Base-by-base conservation (phyloP, 1,140 invertebrate species). In the Teleopsis dalmanni region DNA sequence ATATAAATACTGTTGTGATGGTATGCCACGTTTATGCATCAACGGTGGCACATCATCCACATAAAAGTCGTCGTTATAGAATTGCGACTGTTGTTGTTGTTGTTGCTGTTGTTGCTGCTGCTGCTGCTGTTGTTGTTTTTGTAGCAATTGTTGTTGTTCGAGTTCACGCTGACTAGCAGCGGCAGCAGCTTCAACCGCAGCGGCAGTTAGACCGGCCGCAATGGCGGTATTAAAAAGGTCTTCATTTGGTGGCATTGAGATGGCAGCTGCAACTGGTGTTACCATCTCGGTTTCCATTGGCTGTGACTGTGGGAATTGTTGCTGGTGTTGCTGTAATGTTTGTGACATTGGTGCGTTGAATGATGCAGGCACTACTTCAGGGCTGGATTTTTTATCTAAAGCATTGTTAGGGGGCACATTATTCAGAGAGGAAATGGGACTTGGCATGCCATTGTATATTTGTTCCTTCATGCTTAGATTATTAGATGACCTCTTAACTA, bases 351-450 rank as follows among this genome's bases (percentile, higher is more conserved):
- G 62, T 11, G 58, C 21, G 35, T 68, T 67, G 31, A 60, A 67
- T 31, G 65, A 56, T 29, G 65, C 54, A 9, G 65, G 65, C 33
- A 67, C 59, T 58, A 67, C 62, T 65, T 67, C 64, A 53, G 64
- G 64, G 57, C 64, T 67, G 40, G 64, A 67, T 57, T 67, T 67
- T 29, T 67, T 67, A 47, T 67, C 55, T n/a, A n/a, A n/a, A n/a
- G n/a, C n/a, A n/a, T n/a, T n/a, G n/a, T n/a, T n/a, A n/a, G n/a
- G n/a, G n/a, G n/a, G n/a, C n/a, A n/a, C n/a, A n/a, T n/a, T n/a
- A n/a, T n/a, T n/a, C n/a, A n/a, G n/a, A n/a, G n/a, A n/a, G n/a
- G n/a, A n/a, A n/a, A n/a, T n/a, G n/a, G n/a, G n/a, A n/a, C n/a
- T n/a, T n/a, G n/a, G n/a, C n/a, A n/a, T n/a, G n/a, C n/a, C n/a